phyloP scores from a whole-genome alignment of 2,797 vertebrate species.

The Hippocampus kuda region DNA sequence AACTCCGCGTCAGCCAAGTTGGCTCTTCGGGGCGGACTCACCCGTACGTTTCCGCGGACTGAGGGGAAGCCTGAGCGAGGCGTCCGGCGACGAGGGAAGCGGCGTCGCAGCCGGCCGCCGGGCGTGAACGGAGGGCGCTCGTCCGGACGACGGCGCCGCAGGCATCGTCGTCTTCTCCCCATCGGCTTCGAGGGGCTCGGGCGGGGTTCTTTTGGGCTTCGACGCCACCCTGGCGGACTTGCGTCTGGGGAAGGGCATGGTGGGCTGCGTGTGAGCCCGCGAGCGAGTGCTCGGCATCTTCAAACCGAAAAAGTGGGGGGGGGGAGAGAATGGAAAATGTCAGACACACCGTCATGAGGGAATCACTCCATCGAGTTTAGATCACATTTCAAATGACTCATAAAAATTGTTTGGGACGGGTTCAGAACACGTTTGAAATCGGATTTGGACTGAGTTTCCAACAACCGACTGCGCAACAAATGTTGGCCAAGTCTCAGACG shows the following conservation, averaged over 20 bases:
- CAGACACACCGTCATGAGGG: too few species aligned
- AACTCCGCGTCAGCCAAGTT: too few species aligned
- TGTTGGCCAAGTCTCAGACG: too few species aligned
- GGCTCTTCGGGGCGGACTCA: slow-evolving; percentile 33
- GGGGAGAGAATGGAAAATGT: not conserved
- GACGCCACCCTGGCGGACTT: slow-evolving; percentile 52
- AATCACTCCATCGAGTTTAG: too few species aligned
- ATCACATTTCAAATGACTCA: too few species aligned
- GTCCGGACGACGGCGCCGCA: fast-evolving
- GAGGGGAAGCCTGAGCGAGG: slow-evolving; percentile 63
- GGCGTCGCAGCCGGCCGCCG: not conserved
- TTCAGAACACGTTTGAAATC: too few species aligned
- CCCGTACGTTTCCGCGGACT: slow-evolving; percentile 88
- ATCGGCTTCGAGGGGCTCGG: not conserved
- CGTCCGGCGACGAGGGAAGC: fast-evolving
- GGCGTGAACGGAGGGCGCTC: too few species aligned
- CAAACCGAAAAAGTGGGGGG: not conserved
- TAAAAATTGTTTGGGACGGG: too few species aligned
- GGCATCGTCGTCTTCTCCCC: not conserved
- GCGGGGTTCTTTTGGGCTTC: slow-evolving; percentile 5
- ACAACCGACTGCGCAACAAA: too few species aligned
- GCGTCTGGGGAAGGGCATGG: slow-evolving; percentile 74
- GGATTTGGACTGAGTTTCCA: too few species aligned
- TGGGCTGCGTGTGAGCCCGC: slow-evolving; percentile 65
- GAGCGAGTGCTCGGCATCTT: slow-evolving; percentile 78